Evolutionary conservation across 2,888 invertebrate genomes (phyloP).

Genomic region (Dromius quadrimaculatus): DNA sequence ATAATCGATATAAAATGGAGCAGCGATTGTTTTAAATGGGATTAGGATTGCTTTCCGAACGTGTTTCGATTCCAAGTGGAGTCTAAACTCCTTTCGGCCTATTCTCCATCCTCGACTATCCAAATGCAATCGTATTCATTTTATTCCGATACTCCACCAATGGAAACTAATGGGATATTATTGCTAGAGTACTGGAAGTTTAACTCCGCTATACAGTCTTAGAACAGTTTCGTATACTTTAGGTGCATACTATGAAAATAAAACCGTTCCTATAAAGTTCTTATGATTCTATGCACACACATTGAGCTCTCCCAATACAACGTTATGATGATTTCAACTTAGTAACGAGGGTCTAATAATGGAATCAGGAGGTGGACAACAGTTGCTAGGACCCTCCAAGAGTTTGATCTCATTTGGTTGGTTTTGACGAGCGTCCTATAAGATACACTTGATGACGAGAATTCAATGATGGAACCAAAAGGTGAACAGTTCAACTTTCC

Average conservation of each 20-base stretch:
- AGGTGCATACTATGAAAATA: slow-evolving; percentile 15
- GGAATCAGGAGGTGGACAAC: too few relatives aligned
- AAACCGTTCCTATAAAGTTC: too few relatives aligned
- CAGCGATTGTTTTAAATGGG: slow-evolving; percentile 51
- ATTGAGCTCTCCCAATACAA: too few relatives aligned
- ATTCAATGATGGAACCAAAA: too few relatives aligned
- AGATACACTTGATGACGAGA: too few relatives aligned
- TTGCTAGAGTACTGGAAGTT: slow-evolving; percentile 19
- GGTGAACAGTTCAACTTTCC: too few relatives aligned
- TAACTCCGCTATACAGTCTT: not conserved
- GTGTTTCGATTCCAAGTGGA: slow-evolving; percentile 47
- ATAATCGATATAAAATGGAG: slow-evolving; percentile 51
- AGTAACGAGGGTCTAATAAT: too few relatives aligned
- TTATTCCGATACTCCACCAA: slow-evolving; percentile 1
- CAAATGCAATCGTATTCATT: slow-evolving; percentile 23
- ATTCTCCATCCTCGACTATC: not conserved
- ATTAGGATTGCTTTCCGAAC: slow-evolving; percentile 49
- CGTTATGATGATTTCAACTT: too few relatives aligned
- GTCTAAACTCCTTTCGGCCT: slow-evolving; percentile 17
- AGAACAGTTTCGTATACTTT: slow-evolving; percentile 28
- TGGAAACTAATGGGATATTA: slow-evolving; percentile 36
- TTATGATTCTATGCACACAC: too few relatives aligned
- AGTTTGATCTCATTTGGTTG: too few relatives aligned
- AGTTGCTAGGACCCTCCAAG: too few relatives aligned
- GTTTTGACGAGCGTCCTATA: too few relatives aligned